Conservation (phyloP, 1,140 invertebrate genomes). For the Papilio machaon region DNA sequence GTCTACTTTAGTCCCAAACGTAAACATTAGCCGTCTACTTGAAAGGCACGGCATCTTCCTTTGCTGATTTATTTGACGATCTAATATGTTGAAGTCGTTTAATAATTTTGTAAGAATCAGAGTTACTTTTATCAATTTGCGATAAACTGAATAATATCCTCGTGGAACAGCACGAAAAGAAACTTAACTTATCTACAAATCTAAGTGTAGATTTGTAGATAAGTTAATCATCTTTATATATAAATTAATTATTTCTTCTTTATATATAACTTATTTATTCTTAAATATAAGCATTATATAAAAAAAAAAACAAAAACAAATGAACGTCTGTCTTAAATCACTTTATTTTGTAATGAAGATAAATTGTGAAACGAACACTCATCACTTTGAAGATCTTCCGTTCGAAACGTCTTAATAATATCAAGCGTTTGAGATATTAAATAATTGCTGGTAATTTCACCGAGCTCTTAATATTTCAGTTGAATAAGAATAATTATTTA, state of each 20-base stretch:
- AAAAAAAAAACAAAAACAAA: not conserved
- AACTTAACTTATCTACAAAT: too few species aligned
- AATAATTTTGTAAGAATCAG: not conserved
- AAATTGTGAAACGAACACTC: not conserved
- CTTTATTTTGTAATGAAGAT: not conserved
- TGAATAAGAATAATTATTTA: slow-evolving; percentile 30
- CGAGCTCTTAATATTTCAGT: slow-evolving; percentile 8
- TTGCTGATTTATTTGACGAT: not conserved
- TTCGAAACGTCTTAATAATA: not conserved
- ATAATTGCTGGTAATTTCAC: not conserved
- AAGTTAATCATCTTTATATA: too few species aligned
- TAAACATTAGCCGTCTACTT: not conserved
- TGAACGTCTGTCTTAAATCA: not conserved
- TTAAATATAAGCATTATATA: too few species aligned
- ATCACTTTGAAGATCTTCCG: not conserved
- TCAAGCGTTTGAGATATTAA: not conserved
- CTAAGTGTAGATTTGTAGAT: too few species aligned
- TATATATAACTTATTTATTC: too few species aligned
- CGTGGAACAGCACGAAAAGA: too few species aligned
- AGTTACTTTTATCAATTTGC: too few species aligned
- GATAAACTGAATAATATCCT: too few species aligned
- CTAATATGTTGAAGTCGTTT: not conserved
- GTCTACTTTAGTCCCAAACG: not conserved
- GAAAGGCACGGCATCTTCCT: not conserved
- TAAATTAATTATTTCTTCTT: too few species aligned